Percentiles rank a stretch among this genome's conserved stretches.
Conservation (phyloP, 2,888 invertebrate species). For the Elmis aenea region DNA sequence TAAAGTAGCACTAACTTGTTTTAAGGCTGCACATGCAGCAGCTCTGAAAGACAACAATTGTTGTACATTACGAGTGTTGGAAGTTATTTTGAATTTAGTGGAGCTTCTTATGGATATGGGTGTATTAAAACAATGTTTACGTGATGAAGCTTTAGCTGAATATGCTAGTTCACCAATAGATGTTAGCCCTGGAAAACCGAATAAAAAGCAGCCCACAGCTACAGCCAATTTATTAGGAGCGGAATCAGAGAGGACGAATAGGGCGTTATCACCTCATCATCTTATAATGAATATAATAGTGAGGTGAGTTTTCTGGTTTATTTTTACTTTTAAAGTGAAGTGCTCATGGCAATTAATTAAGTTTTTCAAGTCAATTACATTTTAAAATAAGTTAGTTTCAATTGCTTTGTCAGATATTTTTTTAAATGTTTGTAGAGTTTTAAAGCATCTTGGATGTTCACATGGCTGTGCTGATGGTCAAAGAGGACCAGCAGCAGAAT, state of each 20-base stretch:
- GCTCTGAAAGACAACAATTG: constrained; percentile 78
- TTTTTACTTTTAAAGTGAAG: neutral
- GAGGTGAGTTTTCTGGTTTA: constrained; percentile 42
- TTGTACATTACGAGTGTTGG: constrained; percentile 84
- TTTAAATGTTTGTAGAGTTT: constrained; percentile 53
- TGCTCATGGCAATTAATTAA: neutral
- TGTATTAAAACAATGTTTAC: constrained; percentile 59
- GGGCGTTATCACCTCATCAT: constrained; percentile 59
- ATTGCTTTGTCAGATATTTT: too few relatives aligned
- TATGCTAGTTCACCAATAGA: constrained; percentile 18
- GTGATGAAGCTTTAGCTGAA: constrained; percentile 48
- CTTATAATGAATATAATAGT: constrained; percentile 68
- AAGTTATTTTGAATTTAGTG: constrained; percentile 86
- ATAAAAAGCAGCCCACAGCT: constrained; percentile 25
- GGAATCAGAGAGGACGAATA: constrained; percentile 49
- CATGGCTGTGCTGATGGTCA: constrained; percentile 88
- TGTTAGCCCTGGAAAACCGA: constrained; percentile 27
- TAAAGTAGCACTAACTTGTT: constrained; percentile 13
- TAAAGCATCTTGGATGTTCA: constrained; percentile 89
- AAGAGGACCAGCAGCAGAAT: constrained; percentile 84
- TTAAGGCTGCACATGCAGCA: constrained; percentile 80
- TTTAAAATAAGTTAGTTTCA: too few relatives aligned
- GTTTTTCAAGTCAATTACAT: too few relatives aligned
- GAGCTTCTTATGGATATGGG: constrained; percentile 90
- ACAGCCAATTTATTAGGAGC: constrained; percentile 32